phyloP scores from a whole-genome alignment of 2,113 vertebrate genomes.

The Indicator indicator region DNA sequence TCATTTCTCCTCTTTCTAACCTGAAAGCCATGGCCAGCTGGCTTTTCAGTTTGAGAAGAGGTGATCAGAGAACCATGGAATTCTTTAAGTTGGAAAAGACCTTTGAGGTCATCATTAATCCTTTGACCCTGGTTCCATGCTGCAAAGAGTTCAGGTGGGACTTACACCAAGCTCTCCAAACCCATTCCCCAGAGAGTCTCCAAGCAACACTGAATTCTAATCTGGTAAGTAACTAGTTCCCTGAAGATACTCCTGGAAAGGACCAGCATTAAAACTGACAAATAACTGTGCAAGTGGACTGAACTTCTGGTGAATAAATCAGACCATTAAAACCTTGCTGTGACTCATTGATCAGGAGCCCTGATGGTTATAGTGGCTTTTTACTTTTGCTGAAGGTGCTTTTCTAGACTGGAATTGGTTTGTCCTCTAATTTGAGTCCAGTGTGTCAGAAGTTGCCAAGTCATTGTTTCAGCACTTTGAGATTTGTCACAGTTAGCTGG shows the following conservation, averaged over 20 bases:
- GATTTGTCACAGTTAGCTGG: neutral
- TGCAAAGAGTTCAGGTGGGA: neutral
- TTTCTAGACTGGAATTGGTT: neutral
- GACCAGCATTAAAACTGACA: neutral
- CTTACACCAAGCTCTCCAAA: neutral
- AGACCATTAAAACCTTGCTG: conserved; percentile 4
- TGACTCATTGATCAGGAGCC: neutral
- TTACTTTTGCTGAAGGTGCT: conserved; percentile 41
- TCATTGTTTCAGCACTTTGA: conserved; percentile 21
- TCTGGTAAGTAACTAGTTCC: neutral
- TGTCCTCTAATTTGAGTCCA: conserved; percentile 5
- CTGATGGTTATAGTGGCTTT: neutral
- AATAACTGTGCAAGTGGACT: neutral
- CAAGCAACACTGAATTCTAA: neutral
- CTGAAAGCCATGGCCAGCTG: neutral
- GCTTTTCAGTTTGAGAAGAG: neutral
- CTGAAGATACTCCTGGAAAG: neutral
- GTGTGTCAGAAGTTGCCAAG: neutral
- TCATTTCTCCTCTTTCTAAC: neutral
- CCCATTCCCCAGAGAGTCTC: neutral
- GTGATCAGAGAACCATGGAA: no score
- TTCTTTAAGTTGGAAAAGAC: no score
- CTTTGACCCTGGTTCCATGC: neutral
- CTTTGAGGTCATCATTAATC: no score
- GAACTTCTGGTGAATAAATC: neutral